Evolutionary conservation across 2,113 vertebrate species (phyloP).

Genomic region (Zapornia atra): DNA sequence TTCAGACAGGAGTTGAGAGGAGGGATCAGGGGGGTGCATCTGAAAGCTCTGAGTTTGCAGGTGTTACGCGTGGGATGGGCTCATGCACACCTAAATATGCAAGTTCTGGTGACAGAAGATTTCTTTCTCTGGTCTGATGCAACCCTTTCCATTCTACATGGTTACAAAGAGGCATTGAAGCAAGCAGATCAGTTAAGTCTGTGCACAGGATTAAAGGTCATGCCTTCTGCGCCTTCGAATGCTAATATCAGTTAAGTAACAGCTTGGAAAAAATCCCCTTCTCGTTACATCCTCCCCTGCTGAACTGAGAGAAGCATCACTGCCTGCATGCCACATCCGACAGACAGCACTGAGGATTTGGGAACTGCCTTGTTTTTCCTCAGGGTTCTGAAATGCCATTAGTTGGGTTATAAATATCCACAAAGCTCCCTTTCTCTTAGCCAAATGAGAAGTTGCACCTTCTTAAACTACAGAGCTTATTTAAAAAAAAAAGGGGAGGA

Average conservation of each 20-base stretch:
- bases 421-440: constrained; percentile 36
- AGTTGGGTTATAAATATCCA: constrained; percentile 28
- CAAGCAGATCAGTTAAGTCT: constrained; percentile 28
- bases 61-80: not conserved
- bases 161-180: constrained; percentile 52
- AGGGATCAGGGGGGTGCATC: not conserved
- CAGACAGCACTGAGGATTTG: not conserved
- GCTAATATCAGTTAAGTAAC: constrained; percentile 52
- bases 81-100: not conserved
- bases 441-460: constrained; percentile 23
- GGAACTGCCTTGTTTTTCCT: not conserved
- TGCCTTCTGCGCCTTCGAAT: constrained; percentile 43
- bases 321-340: not conserved
- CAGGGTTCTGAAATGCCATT: constrained; percentile 19
- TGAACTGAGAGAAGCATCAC: not conserved
- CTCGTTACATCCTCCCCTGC: not conserved
- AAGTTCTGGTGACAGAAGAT: not conserved
- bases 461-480: constrained; percentile 2
- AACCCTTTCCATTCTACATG: constrained; percentile 21
- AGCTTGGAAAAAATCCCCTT: constrained; percentile 13
- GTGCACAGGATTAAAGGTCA: constrained; percentile 44
- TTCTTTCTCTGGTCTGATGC: not conserved
- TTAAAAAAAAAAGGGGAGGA: not conserved
- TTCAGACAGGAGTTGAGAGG: not conserved
- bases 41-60: not conserved